These are phyloP conservation scores for Drosophila ambigua DNA, from an alignment of 1,140 invertebrate genomes.

Conservation along the genomic window DNA sequence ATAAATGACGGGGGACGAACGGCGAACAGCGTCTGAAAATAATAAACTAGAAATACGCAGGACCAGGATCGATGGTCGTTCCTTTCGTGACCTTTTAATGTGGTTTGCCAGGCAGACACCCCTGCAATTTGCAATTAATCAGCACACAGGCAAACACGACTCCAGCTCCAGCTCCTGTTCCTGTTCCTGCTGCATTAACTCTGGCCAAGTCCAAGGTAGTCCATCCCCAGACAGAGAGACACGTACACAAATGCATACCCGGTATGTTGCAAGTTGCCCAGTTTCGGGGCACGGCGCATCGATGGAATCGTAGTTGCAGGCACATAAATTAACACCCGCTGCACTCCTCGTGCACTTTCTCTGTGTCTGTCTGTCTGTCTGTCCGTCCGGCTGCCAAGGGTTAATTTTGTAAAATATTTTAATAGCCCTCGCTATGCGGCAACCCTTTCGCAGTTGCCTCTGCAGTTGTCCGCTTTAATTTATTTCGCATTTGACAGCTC, in stretches of 20 bases:
- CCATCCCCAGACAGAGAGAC: constrained; percentile 23
- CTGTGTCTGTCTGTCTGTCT: constrained; percentile 12
- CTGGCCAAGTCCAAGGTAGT: constrained; percentile 35
- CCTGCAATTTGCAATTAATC: constrained; percentile 80
- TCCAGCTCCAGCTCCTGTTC: too few species aligned
- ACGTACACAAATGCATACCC: neutral
- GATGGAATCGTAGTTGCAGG: constrained; percentile 39
- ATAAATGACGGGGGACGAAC: constrained; percentile 61
- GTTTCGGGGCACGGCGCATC: constrained; percentile 42
- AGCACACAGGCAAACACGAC: constrained; percentile 63
- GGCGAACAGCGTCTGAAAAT: constrained; percentile 48
- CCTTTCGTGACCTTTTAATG: constrained; percentile 77
- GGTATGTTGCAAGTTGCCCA: constrained; percentile 43
- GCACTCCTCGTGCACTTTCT: constrained; percentile 7
- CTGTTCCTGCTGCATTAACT: constrained; percentile 35
- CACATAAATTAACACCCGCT: constrained; percentile 65
- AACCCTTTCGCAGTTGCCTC: constrained; percentile 15
- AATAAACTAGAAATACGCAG: constrained; percentile 76
- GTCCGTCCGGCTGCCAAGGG: constrained; percentile 42
- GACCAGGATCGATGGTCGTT: constrained; percentile 55
- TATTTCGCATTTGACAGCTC: constrained; percentile 64
- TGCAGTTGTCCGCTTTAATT: constrained; percentile 38
- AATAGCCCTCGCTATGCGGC: constrained; percentile 56
- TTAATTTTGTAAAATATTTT: constrained; percentile 77
- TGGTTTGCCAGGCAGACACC: constrained; percentile 75